These are phyloP conservation scores for Nematostella vectensis DNA, from an alignment of 92 coral and sea anemone species.

Conservation along the genomic window DNA sequence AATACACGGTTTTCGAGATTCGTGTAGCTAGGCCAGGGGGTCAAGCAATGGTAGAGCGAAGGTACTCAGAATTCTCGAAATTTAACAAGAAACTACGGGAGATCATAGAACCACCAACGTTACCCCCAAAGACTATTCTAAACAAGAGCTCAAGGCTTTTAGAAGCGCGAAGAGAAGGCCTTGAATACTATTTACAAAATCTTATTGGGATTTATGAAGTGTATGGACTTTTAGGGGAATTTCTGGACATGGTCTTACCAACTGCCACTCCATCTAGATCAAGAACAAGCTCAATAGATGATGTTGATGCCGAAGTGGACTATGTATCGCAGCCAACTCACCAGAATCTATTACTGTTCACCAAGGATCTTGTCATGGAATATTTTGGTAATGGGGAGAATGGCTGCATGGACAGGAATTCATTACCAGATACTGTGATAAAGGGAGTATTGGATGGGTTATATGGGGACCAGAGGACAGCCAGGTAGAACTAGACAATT, in stretches of 20 bases:
- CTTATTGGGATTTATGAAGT: conserved; percentile 52
- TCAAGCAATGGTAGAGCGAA: conserved; percentile 38
- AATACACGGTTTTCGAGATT: conserved; percentile 68
- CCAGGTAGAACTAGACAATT: too few species aligned
- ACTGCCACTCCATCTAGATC: conserved; percentile 25
- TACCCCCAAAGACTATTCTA: conserved; percentile 55
- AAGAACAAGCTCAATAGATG: conserved; percentile 65
- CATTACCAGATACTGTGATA: conserved; percentile 57
- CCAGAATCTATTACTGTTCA: conserved; percentile 67
- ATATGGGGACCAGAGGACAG: too few species aligned
- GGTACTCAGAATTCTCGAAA: conserved; percentile 70
- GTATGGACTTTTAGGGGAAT: conserved; percentile 39
- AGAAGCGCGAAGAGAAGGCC: conserved; percentile 70
- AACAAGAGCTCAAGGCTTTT: conserved; percentile 55
- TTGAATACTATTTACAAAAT: conserved; percentile 58
- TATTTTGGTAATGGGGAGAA: conserved; percentile 10
- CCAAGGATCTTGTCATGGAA: conserved; percentile 49
- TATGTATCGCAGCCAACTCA: conserved; percentile 52
- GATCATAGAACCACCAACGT: conserved; percentile 47
- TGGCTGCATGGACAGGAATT: conserved; percentile 14
- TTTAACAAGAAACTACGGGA: conserved; percentile 65
- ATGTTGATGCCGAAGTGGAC: conserved; percentile 49
- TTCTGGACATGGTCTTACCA: conserved; percentile 66
- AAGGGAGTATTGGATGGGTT: conserved; percentile 64
- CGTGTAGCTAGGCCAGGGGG: conserved; percentile 83